Evolutionary conservation across 1,140 invertebrate genomes (phyloP), one percentile per base, ranked within the genome.

Genomic region (Teleogryllus occipitalis): DNA sequence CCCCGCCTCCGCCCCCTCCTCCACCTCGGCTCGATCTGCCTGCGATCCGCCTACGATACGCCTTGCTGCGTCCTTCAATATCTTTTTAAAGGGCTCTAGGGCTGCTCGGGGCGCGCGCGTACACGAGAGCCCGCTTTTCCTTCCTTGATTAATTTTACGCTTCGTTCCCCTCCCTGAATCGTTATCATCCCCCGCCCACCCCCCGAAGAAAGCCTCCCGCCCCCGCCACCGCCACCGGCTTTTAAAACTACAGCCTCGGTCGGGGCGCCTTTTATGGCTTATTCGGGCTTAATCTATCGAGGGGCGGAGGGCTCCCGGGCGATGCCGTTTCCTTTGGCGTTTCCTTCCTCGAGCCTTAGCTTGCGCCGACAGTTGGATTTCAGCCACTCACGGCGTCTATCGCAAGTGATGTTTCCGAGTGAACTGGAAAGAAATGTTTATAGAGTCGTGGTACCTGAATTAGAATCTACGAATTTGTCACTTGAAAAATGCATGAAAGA

Each of bases 61-160:
- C 27, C 27, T 39, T 39, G 27, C 27, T 39, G 27, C 27, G 27
- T 39, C 27, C 27, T 39, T 39, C 27, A 39, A 39, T 39, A 39
- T 39, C 27, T 39, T 39, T 39, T 39, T 39, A 39, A 39, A 39
- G 27, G 27, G 27, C 54, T 65, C 54, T 65, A 10, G 54, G 18
- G 10, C 54, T 54, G 18, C 54, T 0, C 54, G 10, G 18, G 54
- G 18, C 54, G 18, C 10, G 2, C 54, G 54, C 54, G 2, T 0
- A 1, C 54, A 18, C 27, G 27, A 39, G 27, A 39, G 27, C 27
- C 27, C 27, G 27, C 54, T 65, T 65, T 39, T 65, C 54, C 54
- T 65, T 65, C 54, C 54, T 65, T 65, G 54, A 65, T 65, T 65
- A 65, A 65, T 65, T 65, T 65, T 65, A 65, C 54, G 54, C 54